A percentile compares a stretch with the other conserved stretches of the same genome.
phyloP scores from a whole-genome alignment of 2,797 vertebrate species.

The Notamacropus eugenii region DNA sequence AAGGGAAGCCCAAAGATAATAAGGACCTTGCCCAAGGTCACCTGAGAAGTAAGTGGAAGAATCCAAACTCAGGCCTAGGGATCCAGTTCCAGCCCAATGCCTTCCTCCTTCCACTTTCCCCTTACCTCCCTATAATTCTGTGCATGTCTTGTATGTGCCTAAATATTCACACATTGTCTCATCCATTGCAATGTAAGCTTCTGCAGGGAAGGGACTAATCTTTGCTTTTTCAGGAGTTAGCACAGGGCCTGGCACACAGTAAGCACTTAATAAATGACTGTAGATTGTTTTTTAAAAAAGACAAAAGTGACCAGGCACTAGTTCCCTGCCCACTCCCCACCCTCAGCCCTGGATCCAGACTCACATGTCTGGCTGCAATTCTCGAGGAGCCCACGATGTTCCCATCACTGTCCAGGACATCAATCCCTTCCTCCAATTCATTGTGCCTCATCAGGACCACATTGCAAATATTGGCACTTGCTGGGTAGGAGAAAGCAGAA shows the following conservation, averaged over 20 bases:
- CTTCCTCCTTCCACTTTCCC: too few species aligned
- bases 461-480: constrained; percentile 95
- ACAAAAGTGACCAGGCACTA: neutral
- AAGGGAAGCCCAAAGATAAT: neutral
- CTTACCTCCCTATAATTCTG: neutral
- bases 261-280: neutral
- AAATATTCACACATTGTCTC: neutral
- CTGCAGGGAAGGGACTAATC: neutral
- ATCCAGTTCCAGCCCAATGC: neutral
- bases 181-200: neutral
- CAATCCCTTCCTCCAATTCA: constrained; percentile 93
- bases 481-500: constrained; percentile 78
- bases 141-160: neutral
- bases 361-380: constrained; percentile 92
- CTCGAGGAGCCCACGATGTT: constrained; percentile 92
- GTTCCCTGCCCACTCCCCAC: neutral
- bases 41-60: neutral
- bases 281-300: neutral
- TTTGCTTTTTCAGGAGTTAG: neutral
- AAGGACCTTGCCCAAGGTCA: neutral
- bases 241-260: neutral
- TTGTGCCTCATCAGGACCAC: constrained; percentile 95
- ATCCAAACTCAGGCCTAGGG: neutral
- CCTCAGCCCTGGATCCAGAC: constrained; percentile 63
- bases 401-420: constrained; percentile 88